phyloP scores from a whole-genome alignment of 2,888 invertebrate genomes.

The Microplitis manilae region DNA sequence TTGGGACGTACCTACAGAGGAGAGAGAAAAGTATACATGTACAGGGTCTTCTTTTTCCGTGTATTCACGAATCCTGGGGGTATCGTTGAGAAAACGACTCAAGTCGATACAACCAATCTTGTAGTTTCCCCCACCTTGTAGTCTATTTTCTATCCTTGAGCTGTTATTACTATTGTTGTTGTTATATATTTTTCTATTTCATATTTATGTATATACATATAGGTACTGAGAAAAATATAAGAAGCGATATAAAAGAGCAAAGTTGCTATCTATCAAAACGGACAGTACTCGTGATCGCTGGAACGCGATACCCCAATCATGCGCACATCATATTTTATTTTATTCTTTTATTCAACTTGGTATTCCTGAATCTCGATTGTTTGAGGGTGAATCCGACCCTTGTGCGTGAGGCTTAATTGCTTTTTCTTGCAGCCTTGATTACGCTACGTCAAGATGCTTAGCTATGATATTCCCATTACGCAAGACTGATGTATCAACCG shows the following conservation, averaged over 20 bases:
- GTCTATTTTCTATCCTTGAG: constrained; percentile 31
- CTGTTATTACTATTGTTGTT: constrained; percentile 18
- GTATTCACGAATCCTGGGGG: constrained; percentile 37
- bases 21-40: constrained; percentile 7
- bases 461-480: constrained; percentile 50
- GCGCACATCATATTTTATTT: constrained; percentile 52
- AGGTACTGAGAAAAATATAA: constrained; percentile 20
- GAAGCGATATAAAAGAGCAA: constrained; percentile 47
- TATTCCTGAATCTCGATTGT: constrained; percentile 16
- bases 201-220: not conserved
- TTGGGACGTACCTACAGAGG: constrained; percentile 14
- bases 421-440: constrained; percentile 47
- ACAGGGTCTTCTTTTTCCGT: constrained; percentile 8
- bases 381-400: constrained; percentile 2
- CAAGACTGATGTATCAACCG: constrained; percentile 46
- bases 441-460: constrained; percentile 44
- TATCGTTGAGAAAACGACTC: constrained; percentile 54
- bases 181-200: not conserved
- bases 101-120: constrained; percentile 53
- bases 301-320: constrained; percentile 55
- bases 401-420: constrained; percentile 47
- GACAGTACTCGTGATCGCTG: constrained; percentile 42
- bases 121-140: constrained; percentile 41
- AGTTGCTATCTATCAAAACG: constrained; percentile 52
- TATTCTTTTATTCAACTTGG: constrained; percentile 44